Evolutionary conservation across 2,888 invertebrate species (phyloP).

Genomic region (Zygothrica quintamaculata): DNA sequence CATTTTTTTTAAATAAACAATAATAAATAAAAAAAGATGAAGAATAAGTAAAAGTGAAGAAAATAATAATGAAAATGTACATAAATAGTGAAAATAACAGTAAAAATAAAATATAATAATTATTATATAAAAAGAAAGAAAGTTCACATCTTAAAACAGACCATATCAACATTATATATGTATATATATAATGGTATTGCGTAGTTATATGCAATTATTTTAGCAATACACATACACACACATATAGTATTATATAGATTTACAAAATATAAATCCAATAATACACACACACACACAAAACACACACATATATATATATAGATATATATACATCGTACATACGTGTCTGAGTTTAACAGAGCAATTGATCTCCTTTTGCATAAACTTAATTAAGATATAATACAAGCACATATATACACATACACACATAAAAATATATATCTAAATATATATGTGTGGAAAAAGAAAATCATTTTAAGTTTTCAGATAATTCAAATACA

Average conservation of each 20-base stretch:
- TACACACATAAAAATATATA: not conserved
- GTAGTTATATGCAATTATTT: slow-evolving; percentile 42
- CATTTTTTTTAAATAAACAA: slow-evolving; percentile 7
- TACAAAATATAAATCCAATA: too few species aligned
- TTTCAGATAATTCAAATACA: slow-evolving; percentile 35
- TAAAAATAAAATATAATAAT: slow-evolving; percentile 7
- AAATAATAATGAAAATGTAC: slow-evolving; percentile 36
- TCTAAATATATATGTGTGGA: too few species aligned
- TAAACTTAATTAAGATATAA: too few species aligned
- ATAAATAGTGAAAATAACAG: slow-evolving; percentile 41
- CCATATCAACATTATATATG: slow-evolving; percentile 67
- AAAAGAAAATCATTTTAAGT: slow-evolving; percentile 40
- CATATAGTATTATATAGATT: not conserved
- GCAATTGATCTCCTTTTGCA: too few species aligned
- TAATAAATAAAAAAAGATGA: not conserved
- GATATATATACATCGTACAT: too few species aligned
- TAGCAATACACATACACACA: slow-evolving; percentile 33
- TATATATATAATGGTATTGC: slow-evolving; percentile 43
- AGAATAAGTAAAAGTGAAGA: too few species aligned
- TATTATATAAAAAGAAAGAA: slow-evolving; percentile 12
- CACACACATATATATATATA: not conserved
- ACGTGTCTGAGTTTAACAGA: too few species aligned
- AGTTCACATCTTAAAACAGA: slow-evolving; percentile 68
- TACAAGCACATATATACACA: too few species aligned
- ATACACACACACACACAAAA: slow-evolving; percentile 16